These are phyloP conservation scores for Dunckerocampus dactyliophorus DNA, from an alignment of 2,113 vertebrate species.

Conservation along the genomic window DNA sequence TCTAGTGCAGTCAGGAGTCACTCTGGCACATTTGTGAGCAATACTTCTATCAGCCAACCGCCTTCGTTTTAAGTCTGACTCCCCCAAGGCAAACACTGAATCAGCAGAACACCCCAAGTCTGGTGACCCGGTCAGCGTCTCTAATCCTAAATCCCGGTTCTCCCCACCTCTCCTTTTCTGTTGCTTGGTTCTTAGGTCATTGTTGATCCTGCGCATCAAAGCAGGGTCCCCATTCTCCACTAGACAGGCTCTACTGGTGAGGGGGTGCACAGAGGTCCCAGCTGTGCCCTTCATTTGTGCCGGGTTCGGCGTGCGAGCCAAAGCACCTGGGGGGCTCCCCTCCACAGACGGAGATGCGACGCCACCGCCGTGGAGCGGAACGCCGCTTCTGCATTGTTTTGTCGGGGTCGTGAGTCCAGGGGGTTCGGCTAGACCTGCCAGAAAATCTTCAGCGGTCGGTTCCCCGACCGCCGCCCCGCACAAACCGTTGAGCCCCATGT, in stretches of 20 bases:
- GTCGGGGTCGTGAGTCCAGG: slow-evolving; percentile 49
- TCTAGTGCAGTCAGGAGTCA: slow-evolving; percentile 23
- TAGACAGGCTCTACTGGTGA: slow-evolving; percentile 40
- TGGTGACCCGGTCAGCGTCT: slow-evolving; percentile 8
- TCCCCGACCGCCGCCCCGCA: slow-evolving; percentile 45
- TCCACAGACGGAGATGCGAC: slow-evolving; percentile 54
- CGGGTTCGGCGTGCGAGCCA: slow-evolving; percentile 52
- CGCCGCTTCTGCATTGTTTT: slow-evolving; percentile 54
- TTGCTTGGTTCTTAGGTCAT: slow-evolving; percentile 55
- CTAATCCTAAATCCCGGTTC: slow-evolving; percentile 43
- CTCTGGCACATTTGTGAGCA: slow-evolving; percentile 39
- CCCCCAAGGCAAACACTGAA: not conserved
- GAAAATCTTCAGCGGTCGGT: slow-evolving; percentile 58
- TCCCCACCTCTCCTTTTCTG: slow-evolving; percentile 60
- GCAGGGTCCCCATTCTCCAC: slow-evolving; percentile 46
- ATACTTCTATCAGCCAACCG: slow-evolving; percentile 34
- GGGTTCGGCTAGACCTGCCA: slow-evolving; percentile 55
- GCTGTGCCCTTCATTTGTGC: slow-evolving; percentile 25
- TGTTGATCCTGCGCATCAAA: slow-evolving; percentile 40
- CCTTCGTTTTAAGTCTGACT: slow-evolving; percentile 62
- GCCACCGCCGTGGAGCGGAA: slow-evolving; percentile 53
- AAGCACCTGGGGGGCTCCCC: slow-evolving; percentile 46
- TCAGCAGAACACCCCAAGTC: slow-evolving; percentile 20
- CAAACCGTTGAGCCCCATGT: slow-evolving; percentile 69
- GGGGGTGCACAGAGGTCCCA: slow-evolving; percentile 22